Evolutionary conservation across 35 echinoderm and acorn worm species (phyloP), one percentile per base, ranked within the genome.

Genomic region (Apostichopus californicus): DNA sequence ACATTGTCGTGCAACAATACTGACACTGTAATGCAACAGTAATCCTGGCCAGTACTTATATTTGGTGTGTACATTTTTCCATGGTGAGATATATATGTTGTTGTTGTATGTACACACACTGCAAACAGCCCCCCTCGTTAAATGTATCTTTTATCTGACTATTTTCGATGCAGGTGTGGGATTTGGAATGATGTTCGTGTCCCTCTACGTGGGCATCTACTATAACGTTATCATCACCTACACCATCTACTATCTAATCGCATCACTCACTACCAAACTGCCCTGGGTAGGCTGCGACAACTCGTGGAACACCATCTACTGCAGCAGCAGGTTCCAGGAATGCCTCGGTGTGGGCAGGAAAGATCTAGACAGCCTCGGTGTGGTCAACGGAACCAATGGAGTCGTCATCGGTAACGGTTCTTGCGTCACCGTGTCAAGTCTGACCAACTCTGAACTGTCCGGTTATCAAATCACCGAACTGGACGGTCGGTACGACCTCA

Each of bases 201-300:
- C 96, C 5, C 55, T 86, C 20, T 98, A 94, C 34, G 94, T 98
- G 17, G 94, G 90, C 14, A 96, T 96, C 93, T 98, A 95, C 93
- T 96, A 96, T 93, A 98, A 94, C 65, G 96, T 95, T 3, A 98
- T 98, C 90, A 98, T 98, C 78, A 95, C 88, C 57, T 98, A 94
- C 89, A 93, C 96, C 11, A 92, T 98, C 14, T 96, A 92, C 77
- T 98, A 93, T 80, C 54, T 98, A 57, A 92, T 98, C 57, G 78
- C 94, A 17, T 98, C 94, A 3, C 94, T 96, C 87, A 95, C 92
- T 9, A 86, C n/a, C 5, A 79, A 84, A 9, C 86, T 95, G 2
- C 96, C 94, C 0, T 98, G 96, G 94, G 84, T 82, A 6, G 63
- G 86, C 1, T 98, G 96, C 54, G 68, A 88, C 26, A n/a, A 89